Conservation (phyloP, 2,888 invertebrate genomes). For the Adineta ricciae region DNA sequence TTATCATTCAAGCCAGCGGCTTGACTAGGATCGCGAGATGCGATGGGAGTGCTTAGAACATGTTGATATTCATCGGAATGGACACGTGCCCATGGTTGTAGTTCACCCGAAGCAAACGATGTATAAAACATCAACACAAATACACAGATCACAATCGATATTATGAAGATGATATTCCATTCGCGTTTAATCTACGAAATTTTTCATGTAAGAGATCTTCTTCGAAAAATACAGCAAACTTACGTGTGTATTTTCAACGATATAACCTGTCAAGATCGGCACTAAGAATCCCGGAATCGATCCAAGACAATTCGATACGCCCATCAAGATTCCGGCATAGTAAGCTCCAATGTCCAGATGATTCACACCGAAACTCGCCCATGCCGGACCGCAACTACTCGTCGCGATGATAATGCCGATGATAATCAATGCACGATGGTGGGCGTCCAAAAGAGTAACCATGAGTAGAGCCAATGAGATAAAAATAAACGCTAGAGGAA, state of each 20-base stretch:
- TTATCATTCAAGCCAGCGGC: background rate
- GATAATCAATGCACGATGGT: conserved; percentile 54
- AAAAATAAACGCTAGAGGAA: conserved; percentile 57
- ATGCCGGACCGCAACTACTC: conserved; percentile 76
- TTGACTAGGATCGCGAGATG: conserved; percentile 1
- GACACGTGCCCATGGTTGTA: background rate
- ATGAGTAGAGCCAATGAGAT: conserved; percentile 63
- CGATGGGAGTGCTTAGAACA: background rate
- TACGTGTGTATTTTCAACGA: conserved; percentile 63
- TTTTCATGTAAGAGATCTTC: background rate
- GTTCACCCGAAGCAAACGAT: conserved; percentile 23
- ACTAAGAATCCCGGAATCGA: conserved; percentile 83
- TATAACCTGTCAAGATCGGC: conserved; percentile 68
- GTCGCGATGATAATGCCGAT: conserved; percentile 75
- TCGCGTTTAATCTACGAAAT: conserved; percentile 18
- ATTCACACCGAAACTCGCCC: conserved; percentile 66
- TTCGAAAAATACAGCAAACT: conserved; percentile 35
- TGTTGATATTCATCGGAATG: background rate
- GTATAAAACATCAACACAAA: conserved; percentile 22
- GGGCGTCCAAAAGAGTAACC: background rate
- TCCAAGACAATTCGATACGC: conserved; percentile 76
- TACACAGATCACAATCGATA: conserved; percentile 19
- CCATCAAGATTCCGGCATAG: conserved; percentile 75
- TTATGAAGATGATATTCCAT: conserved; percentile 27
- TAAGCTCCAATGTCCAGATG: conserved; percentile 82